Conservation (phyloP, 1,140 invertebrate species). For the Halictus rubicundus region DNA sequence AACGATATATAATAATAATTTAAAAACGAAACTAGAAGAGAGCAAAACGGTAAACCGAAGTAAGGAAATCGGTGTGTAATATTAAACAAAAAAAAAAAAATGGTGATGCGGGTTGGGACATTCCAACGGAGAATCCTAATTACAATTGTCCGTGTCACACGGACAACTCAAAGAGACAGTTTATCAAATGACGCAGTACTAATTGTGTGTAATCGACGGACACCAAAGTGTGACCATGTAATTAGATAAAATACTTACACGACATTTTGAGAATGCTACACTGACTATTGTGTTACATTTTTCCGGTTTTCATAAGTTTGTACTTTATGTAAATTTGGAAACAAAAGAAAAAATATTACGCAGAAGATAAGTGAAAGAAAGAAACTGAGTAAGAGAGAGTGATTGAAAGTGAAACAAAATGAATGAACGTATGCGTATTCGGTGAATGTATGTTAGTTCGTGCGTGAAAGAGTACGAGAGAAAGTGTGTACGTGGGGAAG, state of each 20-base stretch:
- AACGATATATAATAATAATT: slow-evolving; percentile 32
- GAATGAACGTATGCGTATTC: slow-evolving; percentile 16
- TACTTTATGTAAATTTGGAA: slow-evolving; percentile 79
- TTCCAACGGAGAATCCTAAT: slow-evolving; percentile 56
- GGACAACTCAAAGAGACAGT: slow-evolving; percentile 39
- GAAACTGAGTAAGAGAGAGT: slow-evolving; percentile 44
- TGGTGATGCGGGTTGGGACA: slow-evolving; percentile 64
- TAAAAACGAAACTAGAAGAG: background rate
- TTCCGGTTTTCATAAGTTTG: slow-evolving; percentile 79
- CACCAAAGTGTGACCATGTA: slow-evolving; percentile 76
- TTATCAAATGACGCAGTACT: slow-evolving; percentile 44
- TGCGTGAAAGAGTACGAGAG: slow-evolving; percentile 20
- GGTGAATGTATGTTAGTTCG: slow-evolving; percentile 34
- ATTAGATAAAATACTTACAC: slow-evolving; percentile 73
- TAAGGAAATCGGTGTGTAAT: slow-evolving; percentile 23
- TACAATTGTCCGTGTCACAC: slow-evolving; percentile 18
- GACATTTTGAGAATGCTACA: slow-evolving; percentile 67
- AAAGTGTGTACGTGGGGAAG: slow-evolving; percentile 42
- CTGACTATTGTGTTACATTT: slow-evolving; percentile 75
- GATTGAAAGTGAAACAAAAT: background rate
- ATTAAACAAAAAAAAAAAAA: slow-evolving; percentile 10
- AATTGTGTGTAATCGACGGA: slow-evolving; percentile 69
- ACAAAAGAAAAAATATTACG: slow-evolving; percentile 60
- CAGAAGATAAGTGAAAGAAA: slow-evolving; percentile 58
- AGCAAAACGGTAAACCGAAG: slow-evolving; percentile 29